Evolutionary conservation across 1,140 invertebrate genomes (phyloP).

Genomic region (Euwallacea fornicatus): DNA sequence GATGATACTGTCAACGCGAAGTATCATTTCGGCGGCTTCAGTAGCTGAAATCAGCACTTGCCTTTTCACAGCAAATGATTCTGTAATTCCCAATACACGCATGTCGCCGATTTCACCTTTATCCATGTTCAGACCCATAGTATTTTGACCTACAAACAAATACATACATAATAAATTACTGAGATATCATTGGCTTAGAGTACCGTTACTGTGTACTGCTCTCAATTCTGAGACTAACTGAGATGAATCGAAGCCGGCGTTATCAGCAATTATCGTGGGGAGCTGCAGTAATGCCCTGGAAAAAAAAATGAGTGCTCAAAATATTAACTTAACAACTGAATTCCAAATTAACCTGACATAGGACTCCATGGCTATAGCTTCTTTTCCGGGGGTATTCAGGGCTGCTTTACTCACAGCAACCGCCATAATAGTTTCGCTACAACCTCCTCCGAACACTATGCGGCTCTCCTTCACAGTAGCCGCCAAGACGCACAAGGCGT

Average conservation of each 20-base stretch:
- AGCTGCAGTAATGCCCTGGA: slow-evolving; percentile 76
- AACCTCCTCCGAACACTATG: slow-evolving; percentile 89
- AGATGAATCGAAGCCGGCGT: slow-evolving; percentile 97
- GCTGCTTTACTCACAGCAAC: slow-evolving; percentile 84
- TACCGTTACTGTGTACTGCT: slow-evolving; percentile 79
- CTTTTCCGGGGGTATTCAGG: slow-evolving; percentile 91
- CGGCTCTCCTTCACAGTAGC: slow-evolving; percentile 93
- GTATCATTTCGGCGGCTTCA: slow-evolving; percentile 98
- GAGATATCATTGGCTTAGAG: slow-evolving; percentile 42
- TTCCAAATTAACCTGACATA: slow-evolving; percentile 64
- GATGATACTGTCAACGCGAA: slow-evolving; percentile 97
- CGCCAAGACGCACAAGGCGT: slow-evolving; percentile 95
- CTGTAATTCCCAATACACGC: slow-evolving; percentile 87
- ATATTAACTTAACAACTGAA: neutral
- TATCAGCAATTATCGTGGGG: slow-evolving; percentile 96
- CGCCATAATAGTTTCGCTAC: slow-evolving; percentile 96
- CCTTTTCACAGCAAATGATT: slow-evolving; percentile 95
- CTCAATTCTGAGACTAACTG: slow-evolving; percentile 89
- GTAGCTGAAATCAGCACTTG: slow-evolving; percentile 93
- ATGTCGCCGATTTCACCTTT: slow-evolving; percentile 84
- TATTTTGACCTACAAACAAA: slow-evolving; percentile 48
- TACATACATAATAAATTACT: slow-evolving; percentile 3
- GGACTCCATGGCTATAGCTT: slow-evolving; percentile 95
- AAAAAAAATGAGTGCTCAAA: neutral
- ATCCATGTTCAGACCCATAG: slow-evolving; percentile 93